Percentiles rank a stretch among this genome's conserved stretches.
Conservation (phyloP, 2,113 vertebrate genomes). For the Chauna torquata region DNA sequence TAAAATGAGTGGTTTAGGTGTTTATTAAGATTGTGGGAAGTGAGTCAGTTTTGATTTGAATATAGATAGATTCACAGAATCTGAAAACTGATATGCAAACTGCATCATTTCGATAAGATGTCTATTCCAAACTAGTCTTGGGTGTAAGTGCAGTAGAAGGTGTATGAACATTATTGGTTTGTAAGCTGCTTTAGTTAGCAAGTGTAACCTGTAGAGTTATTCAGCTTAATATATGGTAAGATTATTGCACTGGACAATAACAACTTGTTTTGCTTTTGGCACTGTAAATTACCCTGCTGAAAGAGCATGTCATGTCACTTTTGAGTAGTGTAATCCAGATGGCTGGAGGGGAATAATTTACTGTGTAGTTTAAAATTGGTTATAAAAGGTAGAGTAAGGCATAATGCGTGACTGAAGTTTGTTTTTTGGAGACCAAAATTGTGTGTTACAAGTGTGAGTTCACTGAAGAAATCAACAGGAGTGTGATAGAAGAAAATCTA, state of each 20-base stretch:
- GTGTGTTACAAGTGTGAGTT: background rate
- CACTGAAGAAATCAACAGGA: background rate
- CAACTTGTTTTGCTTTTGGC: slow-evolving; percentile 42
- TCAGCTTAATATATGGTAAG: background rate
- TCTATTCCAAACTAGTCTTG: background rate
- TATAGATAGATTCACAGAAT: background rate
- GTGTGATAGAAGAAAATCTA: background rate
- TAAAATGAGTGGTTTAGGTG: background rate
- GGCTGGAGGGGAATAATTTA: slow-evolving; percentile 11
- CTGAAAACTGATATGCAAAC: background rate
- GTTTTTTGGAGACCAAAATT: background rate
- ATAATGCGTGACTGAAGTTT: background rate
- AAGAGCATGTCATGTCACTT: slow-evolving; percentile 36
- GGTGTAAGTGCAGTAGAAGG: background rate
- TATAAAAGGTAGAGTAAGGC: background rate
- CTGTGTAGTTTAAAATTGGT: background rate
- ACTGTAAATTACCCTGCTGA: slow-evolving; percentile 7
- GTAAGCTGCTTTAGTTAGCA: background rate
- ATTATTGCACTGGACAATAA: background rate
- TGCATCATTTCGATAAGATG: background rate
- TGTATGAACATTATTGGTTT: background rate
- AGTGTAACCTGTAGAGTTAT: background rate
- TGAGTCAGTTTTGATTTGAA: background rate
- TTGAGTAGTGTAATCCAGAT: background rate
- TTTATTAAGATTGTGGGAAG: background rate